phyloP scores from a whole-genome alignment of 2,888 invertebrate species.

The Seira musarum region DNA sequence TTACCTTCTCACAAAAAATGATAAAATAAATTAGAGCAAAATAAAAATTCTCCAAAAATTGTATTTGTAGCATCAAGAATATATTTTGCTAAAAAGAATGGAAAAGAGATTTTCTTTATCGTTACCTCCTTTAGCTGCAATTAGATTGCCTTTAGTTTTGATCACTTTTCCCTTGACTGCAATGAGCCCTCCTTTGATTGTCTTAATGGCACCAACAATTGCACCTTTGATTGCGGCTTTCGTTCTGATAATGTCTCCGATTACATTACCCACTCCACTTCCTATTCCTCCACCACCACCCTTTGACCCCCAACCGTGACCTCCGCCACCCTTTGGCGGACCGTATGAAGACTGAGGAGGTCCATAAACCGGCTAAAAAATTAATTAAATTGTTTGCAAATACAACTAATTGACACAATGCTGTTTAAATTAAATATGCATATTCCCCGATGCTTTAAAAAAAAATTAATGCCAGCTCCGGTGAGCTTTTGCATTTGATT shows the following conservation, averaged over 20 bases:
- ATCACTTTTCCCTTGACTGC: slow-evolving; percentile 91
- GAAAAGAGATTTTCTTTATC: background rate
- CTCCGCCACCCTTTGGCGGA: slow-evolving; percentile 52
- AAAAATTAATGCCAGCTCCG: background rate
- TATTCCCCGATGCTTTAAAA: too few species aligned
- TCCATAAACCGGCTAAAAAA: slow-evolving; percentile 35
- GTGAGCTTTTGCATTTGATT: too few species aligned
- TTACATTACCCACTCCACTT: slow-evolving; percentile 62
- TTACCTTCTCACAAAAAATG: background rate
- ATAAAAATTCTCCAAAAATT: too few species aligned
- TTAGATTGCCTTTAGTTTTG: slow-evolving; percentile 85
- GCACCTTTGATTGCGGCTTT: slow-evolving; percentile 75
- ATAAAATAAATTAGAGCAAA: too few species aligned
- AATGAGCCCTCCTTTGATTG: slow-evolving; percentile 88
- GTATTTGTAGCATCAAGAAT: background rate
- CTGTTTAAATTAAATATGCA: too few species aligned
- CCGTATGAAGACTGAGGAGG: slow-evolving; percentile 56
- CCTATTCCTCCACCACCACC: slow-evolving; percentile 58
- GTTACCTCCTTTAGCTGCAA: slow-evolving; percentile 79
- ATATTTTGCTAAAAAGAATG: background rate
- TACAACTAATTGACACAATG: too few species aligned
- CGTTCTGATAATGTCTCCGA: slow-evolving; percentile 67
- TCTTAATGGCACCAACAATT: slow-evolving; percentile 89
- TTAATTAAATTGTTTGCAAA: background rate
- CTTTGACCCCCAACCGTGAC: slow-evolving; percentile 7